A percentile compares a stretch with the other conserved stretches of the same genome.
Evolutionary conservation across 64 coral and sea anemone species (phyloP).

Genomic region (Pachyseris speciosa): DNA sequence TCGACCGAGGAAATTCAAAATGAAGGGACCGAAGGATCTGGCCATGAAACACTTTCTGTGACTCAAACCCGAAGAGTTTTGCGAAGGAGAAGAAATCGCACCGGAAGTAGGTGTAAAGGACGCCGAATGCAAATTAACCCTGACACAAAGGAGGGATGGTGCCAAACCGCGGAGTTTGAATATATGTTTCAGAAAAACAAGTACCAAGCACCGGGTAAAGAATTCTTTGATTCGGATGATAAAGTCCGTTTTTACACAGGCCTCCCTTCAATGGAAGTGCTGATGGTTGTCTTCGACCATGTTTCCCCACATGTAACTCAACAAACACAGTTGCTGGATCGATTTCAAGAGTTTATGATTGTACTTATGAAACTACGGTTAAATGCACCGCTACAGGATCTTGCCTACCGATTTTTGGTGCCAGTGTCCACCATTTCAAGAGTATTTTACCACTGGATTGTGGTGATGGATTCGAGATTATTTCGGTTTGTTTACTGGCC

Average conservation of each 20-base stretch:
- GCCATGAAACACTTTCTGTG: neutral
- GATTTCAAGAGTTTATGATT: slow-evolving; percentile 26
- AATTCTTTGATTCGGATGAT: slow-evolving; percentile 43
- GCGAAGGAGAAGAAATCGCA: slow-evolving; percentile 50
- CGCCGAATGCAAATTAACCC: slow-evolving; percentile 2
- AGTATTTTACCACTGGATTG: slow-evolving; percentile 1
- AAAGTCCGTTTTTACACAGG: slow-evolving; percentile 19
- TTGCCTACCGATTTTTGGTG: slow-evolving; percentile 8
- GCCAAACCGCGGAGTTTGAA: slow-evolving; percentile 50
- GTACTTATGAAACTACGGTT: slow-evolving; percentile 3
- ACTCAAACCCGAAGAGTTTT: neutral
- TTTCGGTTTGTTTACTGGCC: slow-evolving; percentile 13
- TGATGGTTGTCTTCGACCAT: slow-evolving; percentile 24
- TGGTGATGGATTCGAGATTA: slow-evolving; percentile 11
- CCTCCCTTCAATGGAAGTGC: slow-evolving; percentile 26
- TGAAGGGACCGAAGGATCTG: slow-evolving; percentile 1
- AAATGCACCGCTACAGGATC: slow-evolving; percentile 7
- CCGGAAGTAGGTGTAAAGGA: slow-evolving; percentile 42
- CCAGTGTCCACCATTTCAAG: slow-evolving; percentile 4
- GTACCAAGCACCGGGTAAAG: slow-evolving; percentile 25
- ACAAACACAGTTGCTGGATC: slow-evolving; percentile 1
- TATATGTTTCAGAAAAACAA: slow-evolving; percentile 50
- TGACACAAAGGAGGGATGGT: slow-evolving; percentile 4
- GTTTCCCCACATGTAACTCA: slow-evolving; percentile 10
- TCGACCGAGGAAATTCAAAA: slow-evolving; percentile 36